A percentile compares a stretch with the other conserved stretches of the same genome.
These are phyloP conservation scores for Zootoca vivipara DNA, from an alignment of 2,113 vertebrate genomes.

Conservation along the genomic window DNA sequence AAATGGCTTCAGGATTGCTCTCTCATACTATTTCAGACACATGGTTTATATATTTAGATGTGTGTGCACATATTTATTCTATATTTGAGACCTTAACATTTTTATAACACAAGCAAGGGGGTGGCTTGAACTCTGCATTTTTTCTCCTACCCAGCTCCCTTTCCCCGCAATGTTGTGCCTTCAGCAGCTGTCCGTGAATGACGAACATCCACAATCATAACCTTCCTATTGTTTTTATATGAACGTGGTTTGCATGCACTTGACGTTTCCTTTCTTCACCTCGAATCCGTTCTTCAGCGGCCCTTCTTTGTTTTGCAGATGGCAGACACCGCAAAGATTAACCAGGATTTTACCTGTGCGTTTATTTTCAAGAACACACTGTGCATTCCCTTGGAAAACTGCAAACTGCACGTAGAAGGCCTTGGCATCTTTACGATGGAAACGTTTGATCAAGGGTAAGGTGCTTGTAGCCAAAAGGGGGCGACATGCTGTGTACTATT, in stretches of 20 bases:
- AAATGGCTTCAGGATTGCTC: too few relatives aligned
- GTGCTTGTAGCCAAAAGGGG: constrained; percentile 13
- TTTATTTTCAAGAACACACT: constrained; percentile 73
- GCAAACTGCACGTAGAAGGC: constrained; percentile 72
- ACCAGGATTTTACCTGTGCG: constrained; percentile 56
- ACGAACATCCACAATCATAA: background rate
- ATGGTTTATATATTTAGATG: too few relatives aligned
- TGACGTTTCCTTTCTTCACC: background rate
- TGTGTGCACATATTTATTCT: too few relatives aligned
- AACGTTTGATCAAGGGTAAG: constrained; percentile 65
- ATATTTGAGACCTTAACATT: too few relatives aligned
- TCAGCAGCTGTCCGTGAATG: background rate
- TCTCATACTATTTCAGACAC: too few relatives aligned
- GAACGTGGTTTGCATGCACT: background rate
- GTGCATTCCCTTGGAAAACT: constrained; percentile 58
- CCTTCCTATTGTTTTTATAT: background rate
- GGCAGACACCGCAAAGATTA: constrained; percentile 59
- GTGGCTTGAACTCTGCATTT: background rate
- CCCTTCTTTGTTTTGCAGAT: constrained; percentile 55
- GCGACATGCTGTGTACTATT: background rate
- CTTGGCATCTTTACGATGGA: constrained; percentile 67
- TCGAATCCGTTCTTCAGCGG: background rate
- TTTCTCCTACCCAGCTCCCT: too few relatives aligned
- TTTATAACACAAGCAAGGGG: background rate
- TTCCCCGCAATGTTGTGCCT: background rate